A percentile compares a stretch with the other conserved stretches of the same genome.
phyloP scores from a whole-genome alignment of 1,140 invertebrate species.

The Saxidomus purpurata region DNA sequence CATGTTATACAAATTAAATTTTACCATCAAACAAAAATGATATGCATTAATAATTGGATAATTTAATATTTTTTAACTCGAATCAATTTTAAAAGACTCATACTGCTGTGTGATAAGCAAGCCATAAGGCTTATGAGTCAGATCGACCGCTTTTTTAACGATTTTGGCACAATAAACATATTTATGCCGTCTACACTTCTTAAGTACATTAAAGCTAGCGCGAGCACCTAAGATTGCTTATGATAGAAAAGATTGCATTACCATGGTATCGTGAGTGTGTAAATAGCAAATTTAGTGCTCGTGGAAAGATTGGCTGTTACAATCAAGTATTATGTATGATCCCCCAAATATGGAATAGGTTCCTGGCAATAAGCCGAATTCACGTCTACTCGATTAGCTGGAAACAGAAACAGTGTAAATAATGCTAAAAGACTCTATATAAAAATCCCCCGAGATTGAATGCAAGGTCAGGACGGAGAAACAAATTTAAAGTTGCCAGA shows the following conservation, averaged over 20 bases:
- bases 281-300: conserved; percentile 12
- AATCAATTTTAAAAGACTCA: background rate
- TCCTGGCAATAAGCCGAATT: conserved; percentile 9
- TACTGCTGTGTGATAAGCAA: too few species aligned
- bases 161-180: conserved; percentile 47
- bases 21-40: background rate
- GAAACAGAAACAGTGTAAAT: background rate
- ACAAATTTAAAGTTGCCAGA: too few species aligned
- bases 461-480: background rate
- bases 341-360: conserved; percentile 13
- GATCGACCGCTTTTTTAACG: conserved; percentile 12
- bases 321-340: conserved; percentile 34
- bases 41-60: background rate
- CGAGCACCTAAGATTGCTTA: background rate
- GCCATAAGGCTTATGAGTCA: conserved; percentile 13
- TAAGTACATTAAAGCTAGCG: conserved; percentile 40
- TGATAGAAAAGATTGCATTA: conserved; percentile 44
- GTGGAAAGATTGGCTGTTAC: conserved; percentile 17
- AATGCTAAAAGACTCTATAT: background rate
- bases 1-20: background rate
- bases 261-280: conserved; percentile 25
- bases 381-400: background rate
- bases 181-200: conserved; percentile 24
- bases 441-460: background rate
- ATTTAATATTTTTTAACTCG: background rate